phyloP scores from a whole-genome alignment of 2,797 vertebrate species.

The Phataginus tricuspis region DNA sequence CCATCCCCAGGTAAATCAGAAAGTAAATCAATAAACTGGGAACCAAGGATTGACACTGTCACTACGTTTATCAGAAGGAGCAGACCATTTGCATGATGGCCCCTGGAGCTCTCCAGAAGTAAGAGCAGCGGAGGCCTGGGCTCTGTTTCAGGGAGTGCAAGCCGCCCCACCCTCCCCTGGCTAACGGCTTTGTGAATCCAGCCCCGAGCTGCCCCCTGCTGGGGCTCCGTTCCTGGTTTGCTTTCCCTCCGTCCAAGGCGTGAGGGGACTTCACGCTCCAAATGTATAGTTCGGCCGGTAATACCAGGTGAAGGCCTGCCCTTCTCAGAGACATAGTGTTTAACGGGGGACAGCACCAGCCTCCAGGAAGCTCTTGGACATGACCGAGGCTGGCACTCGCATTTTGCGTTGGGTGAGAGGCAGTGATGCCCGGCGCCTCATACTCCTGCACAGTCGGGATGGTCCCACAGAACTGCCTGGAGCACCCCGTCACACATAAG shows the following conservation, averaged over 20 bases:
- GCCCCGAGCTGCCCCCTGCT: no score
- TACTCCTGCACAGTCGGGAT: no score
- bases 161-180: not conserved
- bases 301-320: rapidly evolving
- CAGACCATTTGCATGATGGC: not conserved
- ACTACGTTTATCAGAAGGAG: not conserved
- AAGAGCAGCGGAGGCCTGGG: not conserved
- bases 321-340: not conserved
- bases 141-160: not conserved
- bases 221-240: not conserved
- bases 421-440: not conserved
- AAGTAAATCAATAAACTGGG: not conserved
- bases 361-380: not conserved
- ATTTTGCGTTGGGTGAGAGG: not conserved
- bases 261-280: not conserved
- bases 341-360: not conserved
- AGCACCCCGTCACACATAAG: not conserved
- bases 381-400: not conserved
- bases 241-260: not conserved
- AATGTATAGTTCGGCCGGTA: not conserved
- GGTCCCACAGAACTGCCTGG: no score
- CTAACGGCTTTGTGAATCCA: no score
- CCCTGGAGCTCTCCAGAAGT: not conserved
- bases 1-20: not conserved
- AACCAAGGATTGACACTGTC: not conserved